Evolutionary conservation across 2,888 invertebrate species (phyloP), one percentile per base, ranked within the genome.

Genomic region (Lasius fuliginosus): DNA sequence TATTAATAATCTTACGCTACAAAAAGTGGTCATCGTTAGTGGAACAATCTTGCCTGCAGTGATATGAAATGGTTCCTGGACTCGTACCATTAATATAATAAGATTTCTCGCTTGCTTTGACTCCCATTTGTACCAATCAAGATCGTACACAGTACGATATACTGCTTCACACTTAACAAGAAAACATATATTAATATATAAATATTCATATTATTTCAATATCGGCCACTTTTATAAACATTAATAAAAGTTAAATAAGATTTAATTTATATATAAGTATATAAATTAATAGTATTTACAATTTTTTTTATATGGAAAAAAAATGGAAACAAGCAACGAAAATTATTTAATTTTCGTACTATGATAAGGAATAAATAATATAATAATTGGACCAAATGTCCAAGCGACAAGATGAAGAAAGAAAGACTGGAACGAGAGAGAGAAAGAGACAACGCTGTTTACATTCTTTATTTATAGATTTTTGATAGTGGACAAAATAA

Each of bases 21-120:
- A 87, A 65, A 89, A 86, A 0, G 83, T 86, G 15, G 49, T 60
- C 69, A 89, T 67, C 4, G 83, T 83, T 36, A 90, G 30, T 12
- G 88, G 86, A 82, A 88, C 58, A 12, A 87, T 67, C 65, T 87
- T 89, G 46, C 88, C 88, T 1, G 87, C 90, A 3, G 88, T 90
- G n/a, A 90, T 42, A 4, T 46, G 58, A 18, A 86, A 60, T 3
- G 89, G 85, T 12, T 58, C 30, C 0, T 36, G 5, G 0, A 53
- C 11, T 23, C 64, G 75, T 18, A 76, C 9, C 75, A 64, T 49
- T 36, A 76, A 27, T 9, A 76, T 4, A 56, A 77, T 67, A 11
- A 58, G 4, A 77, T 11, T 58, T 68, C 18, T 68, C 0, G 46
- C 33, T 1, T 49, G 3, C 11, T 0, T 76, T 3, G 75, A 18